Evolutionary conservation across 2,113 vertebrate species (phyloP), one percentile per base, ranked within the genome.

Genomic region (Cheilinus undulatus): DNA sequence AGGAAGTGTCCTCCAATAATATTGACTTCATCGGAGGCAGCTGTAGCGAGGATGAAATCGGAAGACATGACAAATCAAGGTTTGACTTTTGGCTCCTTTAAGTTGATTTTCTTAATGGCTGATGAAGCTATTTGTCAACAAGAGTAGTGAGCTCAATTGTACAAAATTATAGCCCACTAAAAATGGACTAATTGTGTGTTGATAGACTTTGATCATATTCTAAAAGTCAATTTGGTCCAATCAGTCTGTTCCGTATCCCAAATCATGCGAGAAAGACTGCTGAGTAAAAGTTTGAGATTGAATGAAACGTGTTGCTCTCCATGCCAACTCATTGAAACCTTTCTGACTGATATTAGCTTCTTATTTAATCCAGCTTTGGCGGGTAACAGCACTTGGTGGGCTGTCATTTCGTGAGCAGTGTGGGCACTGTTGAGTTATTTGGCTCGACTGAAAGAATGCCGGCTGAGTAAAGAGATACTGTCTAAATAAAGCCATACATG

Each of bases 11-110:
- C 5, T 43, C 79, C 3, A 90, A 85, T 23, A 66, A 85, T 43
- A 12, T 84, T 20, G 92, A 93, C 78, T 83, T 92, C 43, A 82
- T 91, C 52, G 91, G 91, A 1, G 93, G 94, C 72, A 95, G 95
- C 90, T 94, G 94, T 78, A 95, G 96, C 71, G 96, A 96, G 28
- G 96, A 96, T 73, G 95, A 96, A 23, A 20, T 90, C 45, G 89
- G 90, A 51, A 88, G 90, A 49, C 90, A 93, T 49, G 94, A 93
- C 46, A 94, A 94, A 65, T 95, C 93, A 38, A 95, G 95, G 96
- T 97, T 86, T n/a, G 80, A 43, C 2, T 63, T 6, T 17, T 14
- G 13, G 13, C 17, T 22, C 32, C 63, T 75, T 61, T n/a, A 14
- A 67, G 4, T 46, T 7, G 3, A 17, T 7, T 49, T 20, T n/a